A percentile compares a stretch with the other conserved stretches of the same genome.
Conservation (phyloP, 2,797 vertebrate genomes). For the Anas georgica region DNA sequence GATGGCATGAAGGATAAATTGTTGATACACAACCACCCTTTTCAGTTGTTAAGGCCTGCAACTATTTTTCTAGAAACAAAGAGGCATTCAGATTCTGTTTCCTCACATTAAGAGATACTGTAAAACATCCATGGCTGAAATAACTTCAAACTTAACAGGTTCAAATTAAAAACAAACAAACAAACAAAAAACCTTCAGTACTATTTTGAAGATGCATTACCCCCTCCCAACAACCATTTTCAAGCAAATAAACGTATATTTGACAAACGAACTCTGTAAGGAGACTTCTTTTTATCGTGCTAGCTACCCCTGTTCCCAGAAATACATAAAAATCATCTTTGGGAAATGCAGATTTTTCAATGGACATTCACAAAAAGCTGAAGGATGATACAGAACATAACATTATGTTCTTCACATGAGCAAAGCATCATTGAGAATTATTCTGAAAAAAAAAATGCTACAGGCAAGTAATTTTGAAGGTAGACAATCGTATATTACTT, state of each 20-base stretch:
- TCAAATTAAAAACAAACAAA: not conserved
- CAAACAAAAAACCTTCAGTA: not conserved
- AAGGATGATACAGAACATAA: not conserved
- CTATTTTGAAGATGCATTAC: not conserved
- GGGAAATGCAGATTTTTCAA: not conserved
- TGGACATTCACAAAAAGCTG: not conserved
- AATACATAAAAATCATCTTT: not conserved
- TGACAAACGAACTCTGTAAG: not conserved
- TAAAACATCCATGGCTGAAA: not conserved
- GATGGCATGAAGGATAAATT: constrained; percentile 40
- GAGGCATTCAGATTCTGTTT: constrained; percentile 4
- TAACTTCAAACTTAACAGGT: not conserved
- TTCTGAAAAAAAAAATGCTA: not conserved
- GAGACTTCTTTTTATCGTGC: not conserved
- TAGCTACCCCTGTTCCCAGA: not conserved
- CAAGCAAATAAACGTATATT: not conserved
- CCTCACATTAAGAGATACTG: not conserved
- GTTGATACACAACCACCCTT: constrained; percentile 15
- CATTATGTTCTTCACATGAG: not conserved
- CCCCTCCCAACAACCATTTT: not conserved
- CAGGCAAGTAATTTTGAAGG: constrained; percentile 26
- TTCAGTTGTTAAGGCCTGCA: constrained; percentile 8
- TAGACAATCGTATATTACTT: not conserved
- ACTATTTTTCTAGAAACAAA: constrained; percentile 40
- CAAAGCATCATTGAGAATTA: not conserved